phyloP scores from a whole-genome alignment of 1,140 invertebrate genomes.

The Oedothorax gibbosus region DNA sequence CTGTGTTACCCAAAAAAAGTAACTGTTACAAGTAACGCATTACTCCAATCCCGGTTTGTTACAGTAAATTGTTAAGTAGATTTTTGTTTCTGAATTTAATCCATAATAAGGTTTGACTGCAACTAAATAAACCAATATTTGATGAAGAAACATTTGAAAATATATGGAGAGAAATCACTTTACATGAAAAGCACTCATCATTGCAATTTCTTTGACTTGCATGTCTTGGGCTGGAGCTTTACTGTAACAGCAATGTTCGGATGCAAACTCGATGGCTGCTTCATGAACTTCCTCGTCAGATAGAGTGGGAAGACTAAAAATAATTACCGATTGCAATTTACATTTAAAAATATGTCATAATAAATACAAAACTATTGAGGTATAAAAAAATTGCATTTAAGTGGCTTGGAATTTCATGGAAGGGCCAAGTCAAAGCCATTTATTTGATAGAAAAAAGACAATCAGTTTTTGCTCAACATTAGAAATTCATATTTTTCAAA shows the following conservation, averaged over 20 bases:
- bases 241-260: constrained; percentile 73
- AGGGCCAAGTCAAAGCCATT: neutral
- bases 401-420: neutral
- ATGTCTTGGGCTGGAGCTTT: constrained; percentile 70
- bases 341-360: neutral
- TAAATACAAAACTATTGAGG: neutral
- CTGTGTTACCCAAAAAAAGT: too few species aligned
- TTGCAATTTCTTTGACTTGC: constrained; percentile 69
- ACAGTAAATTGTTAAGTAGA: too few species aligned
- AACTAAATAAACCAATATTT: too few species aligned
- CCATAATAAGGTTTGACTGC: too few species aligned
- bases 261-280: constrained; percentile 69
- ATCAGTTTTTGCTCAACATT: too few species aligned
- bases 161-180: constrained; percentile 56
- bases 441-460: neutral
- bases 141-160: too few species aligned
- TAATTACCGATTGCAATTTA: neutral
- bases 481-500: too few species aligned
- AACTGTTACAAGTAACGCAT: too few species aligned
- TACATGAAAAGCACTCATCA: constrained; percentile 72
- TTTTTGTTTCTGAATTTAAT: too few species aligned
- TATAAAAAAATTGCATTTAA: neutral
- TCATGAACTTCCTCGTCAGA: constrained; percentile 71
- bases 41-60: too few species aligned
- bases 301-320: constrained; percentile 62